Base-by-base conservation (phyloP, 2,888 invertebrate genomes). In the Nemotelus pantherinus region DNA sequence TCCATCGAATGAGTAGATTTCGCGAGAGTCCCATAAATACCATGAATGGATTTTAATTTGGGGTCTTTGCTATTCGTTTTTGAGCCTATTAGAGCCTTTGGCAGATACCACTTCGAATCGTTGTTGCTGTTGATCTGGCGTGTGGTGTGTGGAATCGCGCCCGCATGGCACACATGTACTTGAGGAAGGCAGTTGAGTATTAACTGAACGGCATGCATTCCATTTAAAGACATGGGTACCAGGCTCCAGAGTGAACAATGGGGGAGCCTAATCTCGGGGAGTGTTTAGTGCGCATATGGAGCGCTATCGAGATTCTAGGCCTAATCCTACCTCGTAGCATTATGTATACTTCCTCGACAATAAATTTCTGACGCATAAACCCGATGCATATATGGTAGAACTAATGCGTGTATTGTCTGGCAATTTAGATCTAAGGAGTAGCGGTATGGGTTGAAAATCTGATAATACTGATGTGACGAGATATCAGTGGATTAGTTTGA, bases 401-500 rank as follows among this genome's bases (percentile, higher is more conserved):
- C 67, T 77, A 77, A 77, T 74, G 79, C 55, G 74, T 58, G 77
- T 76, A 77, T 79, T 79, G 77, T 79, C 76, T 74, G 77, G 74
- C 71, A 72, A 77, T 79, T 68, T 71, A 50, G 41, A 50, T 50
- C 50, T 50, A 9, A 50, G 9, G 1, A 50, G 50, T 50, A 9
- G 50, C 9, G 50, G 50, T 50, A 50, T 50, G 50, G 9, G 50
- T 5, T 9, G 5, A 9, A 50, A 9, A 9, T 50, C 1, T 50
- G 50, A 9, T 5, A 7, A 9, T 50, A 50, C 9, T 9, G 50
- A 50, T 50, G 50, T 9, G 6, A 9, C 1, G 6, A 50, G 6
- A 5, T 50, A 7, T 7, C 50, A 5, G 50, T 50, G 50, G 50
- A 9, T 50, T 50, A 50, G 9, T 50, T 50, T 50, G 6, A 25